Evolutionary conservation across 1,140 invertebrate species (phyloP).

Genomic region (Pogonognathellus flavescens): DNA sequence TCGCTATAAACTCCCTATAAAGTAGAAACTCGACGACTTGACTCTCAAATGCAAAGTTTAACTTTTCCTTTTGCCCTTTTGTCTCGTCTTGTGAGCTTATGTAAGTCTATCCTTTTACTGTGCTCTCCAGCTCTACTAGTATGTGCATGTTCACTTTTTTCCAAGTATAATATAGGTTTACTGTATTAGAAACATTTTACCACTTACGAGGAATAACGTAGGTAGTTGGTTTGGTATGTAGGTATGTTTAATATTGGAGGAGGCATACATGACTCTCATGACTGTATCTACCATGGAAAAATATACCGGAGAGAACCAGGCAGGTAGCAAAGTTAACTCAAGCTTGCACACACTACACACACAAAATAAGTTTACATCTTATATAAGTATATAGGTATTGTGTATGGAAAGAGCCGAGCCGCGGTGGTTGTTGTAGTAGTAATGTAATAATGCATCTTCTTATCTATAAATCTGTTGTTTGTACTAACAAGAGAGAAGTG

Average conservation of each 20-base stretch:
- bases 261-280: not conserved
- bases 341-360: no score
- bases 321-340: no score
- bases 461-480: constrained; percentile 45
- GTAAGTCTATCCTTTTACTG: not conserved
- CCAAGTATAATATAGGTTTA: not conserved
- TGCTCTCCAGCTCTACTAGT: not conserved
- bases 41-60: constrained; percentile 41
- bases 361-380: no score
- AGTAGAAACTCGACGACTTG: not conserved
- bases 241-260: not conserved
- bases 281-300: no score
- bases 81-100: constrained; percentile 6
- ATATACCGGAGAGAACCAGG: no score
- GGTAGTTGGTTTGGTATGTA: not conserved
- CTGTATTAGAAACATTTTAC: no score
- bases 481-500: constrained; percentile 36
- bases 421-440: no score
- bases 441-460: constrained; percentile 1
- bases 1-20: constrained; percentile 17
- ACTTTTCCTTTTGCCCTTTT: constrained; percentile 46
- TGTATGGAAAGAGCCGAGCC: no score
- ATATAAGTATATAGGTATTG: no score
- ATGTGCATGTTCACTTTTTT: not conserved
- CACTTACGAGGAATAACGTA: no score